Conservation (phyloP, 1,140 invertebrate genomes). For the Stratiolaelaps scimitus region DNA sequence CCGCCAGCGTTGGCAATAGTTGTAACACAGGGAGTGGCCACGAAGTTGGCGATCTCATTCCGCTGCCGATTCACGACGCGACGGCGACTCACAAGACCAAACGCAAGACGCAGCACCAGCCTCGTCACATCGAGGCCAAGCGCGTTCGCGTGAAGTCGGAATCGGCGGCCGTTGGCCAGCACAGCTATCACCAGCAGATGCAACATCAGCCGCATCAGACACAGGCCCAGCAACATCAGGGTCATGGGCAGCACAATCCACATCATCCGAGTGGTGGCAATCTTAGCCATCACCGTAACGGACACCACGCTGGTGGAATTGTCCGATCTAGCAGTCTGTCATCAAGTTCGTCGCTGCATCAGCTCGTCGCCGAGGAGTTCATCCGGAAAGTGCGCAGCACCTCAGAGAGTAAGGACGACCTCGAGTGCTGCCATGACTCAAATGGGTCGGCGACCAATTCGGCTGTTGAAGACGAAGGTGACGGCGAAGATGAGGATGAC, state of each 20-base stretch:
- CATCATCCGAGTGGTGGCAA: too few relatives aligned
- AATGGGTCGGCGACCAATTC: conserved; percentile 13
- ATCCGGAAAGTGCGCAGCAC: conserved; percentile 22
- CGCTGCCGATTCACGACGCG: too few relatives aligned
- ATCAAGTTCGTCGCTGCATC: neutral
- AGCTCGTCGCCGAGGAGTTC: conserved; percentile 15
- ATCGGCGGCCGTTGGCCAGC: neutral
- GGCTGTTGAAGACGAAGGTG: conserved; percentile 7
- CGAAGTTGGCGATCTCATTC: too few relatives aligned
- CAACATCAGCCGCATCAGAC: neutral
- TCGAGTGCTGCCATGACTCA: neutral
- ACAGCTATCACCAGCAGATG: neutral
- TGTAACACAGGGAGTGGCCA: too few relatives aligned
- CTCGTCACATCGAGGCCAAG: conserved; percentile 3
- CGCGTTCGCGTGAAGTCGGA: conserved; percentile 11
- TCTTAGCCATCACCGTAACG: too few relatives aligned
- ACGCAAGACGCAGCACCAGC: conserved; percentile 23
- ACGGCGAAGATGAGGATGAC: conserved; percentile 4
- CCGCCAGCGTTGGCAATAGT: neutral
- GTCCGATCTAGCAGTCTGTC: conserved; percentile 15
- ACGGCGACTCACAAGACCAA: neutral
- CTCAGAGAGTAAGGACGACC: conserved; percentile 19
- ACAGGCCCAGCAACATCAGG: too few relatives aligned
- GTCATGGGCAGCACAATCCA: too few relatives aligned
- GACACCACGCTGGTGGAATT: neutral